Evolutionary conservation across 2,797 vertebrate genomes (phyloP), one percentile per base, ranked within the genome.

Genomic region (Manis javanica): DNA sequence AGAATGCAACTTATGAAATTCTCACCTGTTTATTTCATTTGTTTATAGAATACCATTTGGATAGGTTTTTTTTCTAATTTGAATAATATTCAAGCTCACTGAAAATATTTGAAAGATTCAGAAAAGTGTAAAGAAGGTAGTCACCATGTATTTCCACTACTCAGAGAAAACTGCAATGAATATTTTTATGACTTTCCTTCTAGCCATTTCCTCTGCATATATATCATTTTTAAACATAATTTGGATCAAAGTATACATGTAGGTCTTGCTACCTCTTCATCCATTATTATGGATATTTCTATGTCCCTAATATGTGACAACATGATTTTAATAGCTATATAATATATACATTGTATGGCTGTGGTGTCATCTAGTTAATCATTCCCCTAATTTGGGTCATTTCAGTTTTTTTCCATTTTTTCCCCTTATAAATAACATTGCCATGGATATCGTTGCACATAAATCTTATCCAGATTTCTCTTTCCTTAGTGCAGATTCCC

Each of bases 401-500:
- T 95, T 82, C 71, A 24, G 37, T 4, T 13, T 84, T 64, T 61
- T 11, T 29, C 55, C 49, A 24, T 7, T 49, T 89, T 66, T 90
- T 75, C 31, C 19, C 64, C 72, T 89, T 87, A 81, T 75, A 92
- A 94, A 88, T 96, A 95, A 93, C 37, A 78, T 86, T 51, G 51
- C 78, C 78, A 86, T 59, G 29, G 31, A 78, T 64, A 92, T 94
- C 68, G 34, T 90, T 94, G 31, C 82, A 92, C 86, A 91, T 94
- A 96, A 95, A 95, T 96, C 94, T 95, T 83, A 77, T 92, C 59
- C 16, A 55, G 75, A 96, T 78, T 93, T 97, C 93, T 92, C 72
- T 93, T 96, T 96, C 91, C 64, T 94, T 90, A 94, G 78, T 55
- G 83, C 90, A 97, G 82, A 96, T 96, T 96, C 94, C 92, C 96